Conservation (phyloP, 2,888 invertebrate genomes). For the Hoplodrina blanda region DNA sequence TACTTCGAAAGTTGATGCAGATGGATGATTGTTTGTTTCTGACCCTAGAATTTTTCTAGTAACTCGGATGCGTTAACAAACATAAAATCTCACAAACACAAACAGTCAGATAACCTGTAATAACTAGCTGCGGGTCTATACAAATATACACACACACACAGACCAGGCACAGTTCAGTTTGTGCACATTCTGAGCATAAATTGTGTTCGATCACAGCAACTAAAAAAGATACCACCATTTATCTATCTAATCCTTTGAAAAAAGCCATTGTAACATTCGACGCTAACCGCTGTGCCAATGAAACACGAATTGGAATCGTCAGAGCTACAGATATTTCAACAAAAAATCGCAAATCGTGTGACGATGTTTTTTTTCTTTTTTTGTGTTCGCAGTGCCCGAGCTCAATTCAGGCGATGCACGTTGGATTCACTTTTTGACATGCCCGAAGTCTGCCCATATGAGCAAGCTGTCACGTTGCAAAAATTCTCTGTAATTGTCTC, state of each 20-base stretch:
- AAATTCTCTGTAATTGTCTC: slow-evolving; percentile 85
- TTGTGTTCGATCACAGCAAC: not conserved
- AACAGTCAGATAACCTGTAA: too few relatives aligned
- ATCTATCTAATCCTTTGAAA: slow-evolving; percentile 44
- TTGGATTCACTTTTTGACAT: slow-evolving; percentile 75
- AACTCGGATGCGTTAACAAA: too few relatives aligned
- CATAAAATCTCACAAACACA: too few relatives aligned
- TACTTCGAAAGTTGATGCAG: too few relatives aligned
- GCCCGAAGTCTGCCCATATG: slow-evolving; percentile 45
- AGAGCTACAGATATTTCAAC: slow-evolving; percentile 28
- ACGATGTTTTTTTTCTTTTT: slow-evolving; percentile 22
- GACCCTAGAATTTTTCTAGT: too few relatives aligned
- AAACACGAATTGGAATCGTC: slow-evolving; percentile 40
- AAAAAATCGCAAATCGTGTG: slow-evolving; percentile 34
- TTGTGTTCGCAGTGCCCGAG: slow-evolving; percentile 75
- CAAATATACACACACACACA: too few relatives aligned
- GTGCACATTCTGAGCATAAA: too few relatives aligned
- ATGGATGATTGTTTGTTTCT: too few relatives aligned
- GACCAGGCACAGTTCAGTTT: too few relatives aligned
- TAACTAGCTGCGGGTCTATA: too few relatives aligned
- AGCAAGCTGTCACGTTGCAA: slow-evolving; percentile 77
- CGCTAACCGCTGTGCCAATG: slow-evolving; percentile 39
- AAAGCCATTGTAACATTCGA: slow-evolving; percentile 23
- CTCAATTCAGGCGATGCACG: slow-evolving; percentile 81
- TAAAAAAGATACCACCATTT: slow-evolving; percentile 20